Conservation (phyloP, 2,113 vertebrate genomes). For the Boleophthalmus pectinirostris region DNA sequence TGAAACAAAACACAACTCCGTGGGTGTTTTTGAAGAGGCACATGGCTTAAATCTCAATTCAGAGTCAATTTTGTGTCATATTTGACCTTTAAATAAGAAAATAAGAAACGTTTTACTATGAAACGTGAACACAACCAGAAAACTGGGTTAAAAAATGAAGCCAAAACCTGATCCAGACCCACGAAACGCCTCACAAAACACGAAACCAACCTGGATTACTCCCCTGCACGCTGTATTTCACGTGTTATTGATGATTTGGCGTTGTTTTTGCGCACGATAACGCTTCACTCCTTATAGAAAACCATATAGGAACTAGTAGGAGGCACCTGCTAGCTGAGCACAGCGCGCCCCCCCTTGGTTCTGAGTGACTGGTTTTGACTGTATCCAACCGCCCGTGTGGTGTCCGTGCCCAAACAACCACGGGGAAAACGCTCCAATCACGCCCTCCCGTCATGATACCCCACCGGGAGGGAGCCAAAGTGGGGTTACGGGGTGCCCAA, state of each 20-base stretch:
- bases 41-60: no score
- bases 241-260: neutral
- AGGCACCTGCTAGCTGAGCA: no score
- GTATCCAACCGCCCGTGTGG: slow-evolving; percentile 24
- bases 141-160: no score
- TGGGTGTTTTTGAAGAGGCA: no score
- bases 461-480: slow-evolving; percentile 12
- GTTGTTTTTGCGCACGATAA: no score
- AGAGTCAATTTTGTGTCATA: no score
- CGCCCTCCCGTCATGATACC: slow-evolving; percentile 43
- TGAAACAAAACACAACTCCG: no score
- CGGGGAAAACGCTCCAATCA: slow-evolving; percentile 17
- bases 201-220: neutral
- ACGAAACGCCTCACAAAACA: no score
- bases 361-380: slow-evolving; percentile 51
- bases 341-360: neutral
- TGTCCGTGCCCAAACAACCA: slow-evolving; percentile 30
- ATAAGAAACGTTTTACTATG: no score
- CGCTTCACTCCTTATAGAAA: neutral
- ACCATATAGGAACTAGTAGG: neutral
- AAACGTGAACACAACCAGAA: no score
- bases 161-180: no score
- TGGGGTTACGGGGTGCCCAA: slow-evolving; percentile 5
- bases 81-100: no score
- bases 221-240: neutral